These are phyloP conservation scores for Haliclystus octoradiatus DNA, from an alignment of 30 jellyfish, hydroid and myxozoan genomes.

Conservation along the genomic window DNA sequence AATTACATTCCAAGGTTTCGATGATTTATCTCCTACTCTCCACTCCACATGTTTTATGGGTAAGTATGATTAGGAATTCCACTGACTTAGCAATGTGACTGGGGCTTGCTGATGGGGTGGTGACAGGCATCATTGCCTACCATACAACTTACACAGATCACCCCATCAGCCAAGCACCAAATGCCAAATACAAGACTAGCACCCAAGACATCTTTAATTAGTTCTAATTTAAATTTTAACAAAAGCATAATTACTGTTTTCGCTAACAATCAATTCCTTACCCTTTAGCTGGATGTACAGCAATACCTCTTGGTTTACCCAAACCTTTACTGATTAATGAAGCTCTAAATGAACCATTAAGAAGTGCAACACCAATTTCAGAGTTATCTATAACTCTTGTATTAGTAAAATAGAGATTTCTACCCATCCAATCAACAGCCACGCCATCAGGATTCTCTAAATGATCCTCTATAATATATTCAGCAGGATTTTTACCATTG, in stretches of 20 bases:
- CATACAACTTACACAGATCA: too few species aligned
- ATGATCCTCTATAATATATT: conserved; percentile 27
- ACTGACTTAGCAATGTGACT: too few species aligned
- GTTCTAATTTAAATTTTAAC: too few species aligned
- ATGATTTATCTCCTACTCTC: too few species aligned
- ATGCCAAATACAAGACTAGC: too few species aligned
- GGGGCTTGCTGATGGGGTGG: too few species aligned
- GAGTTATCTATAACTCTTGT: conserved; percentile 34
- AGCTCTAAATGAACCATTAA: conserved; percentile 45
- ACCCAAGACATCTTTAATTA: too few species aligned
- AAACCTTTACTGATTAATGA: conserved; percentile 36
- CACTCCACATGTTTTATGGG: too few species aligned
- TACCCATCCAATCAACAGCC: conserved; percentile 92
- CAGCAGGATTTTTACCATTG: conserved; percentile 18
- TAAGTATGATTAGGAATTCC: too few species aligned
- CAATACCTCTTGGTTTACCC: conserved; percentile 79
- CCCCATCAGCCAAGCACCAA: too few species aligned
- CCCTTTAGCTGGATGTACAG: conserved; percentile 94
- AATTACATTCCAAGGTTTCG: too few species aligned
- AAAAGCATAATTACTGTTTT: not conserved
- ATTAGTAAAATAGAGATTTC: conserved; percentile 71
- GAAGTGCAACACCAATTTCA: conserved; percentile 53
- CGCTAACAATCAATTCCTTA: conserved; percentile 1
- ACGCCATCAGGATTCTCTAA: conserved; percentile 88
- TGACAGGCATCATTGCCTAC: too few species aligned